Conservation (phyloP, 2,113 vertebrate species). For the Paracanthobrama guichenoti region DNA sequence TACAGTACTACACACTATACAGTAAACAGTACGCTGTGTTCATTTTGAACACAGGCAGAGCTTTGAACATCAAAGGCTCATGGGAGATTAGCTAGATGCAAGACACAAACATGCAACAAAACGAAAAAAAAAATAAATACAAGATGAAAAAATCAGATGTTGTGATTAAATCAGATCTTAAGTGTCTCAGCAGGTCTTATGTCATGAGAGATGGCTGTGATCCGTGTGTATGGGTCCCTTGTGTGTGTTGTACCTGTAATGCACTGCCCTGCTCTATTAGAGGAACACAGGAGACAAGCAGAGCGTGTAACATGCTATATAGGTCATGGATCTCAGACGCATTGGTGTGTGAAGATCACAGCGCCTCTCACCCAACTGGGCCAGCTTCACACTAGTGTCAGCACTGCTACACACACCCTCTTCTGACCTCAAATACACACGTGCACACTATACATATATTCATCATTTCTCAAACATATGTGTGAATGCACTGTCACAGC, state of each 20-base stretch:
- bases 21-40: neutral
- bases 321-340: conserved; percentile 78
- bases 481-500: conserved; percentile 16
- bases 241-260: conserved; percentile 72
- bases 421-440: conserved; percentile 44
- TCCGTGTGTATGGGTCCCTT: conserved; percentile 48
- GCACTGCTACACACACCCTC: conserved; percentile 10
- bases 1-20: neutral
- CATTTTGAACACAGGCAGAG: neutral
- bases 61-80: neutral
- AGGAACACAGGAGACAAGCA: conserved; percentile 69
- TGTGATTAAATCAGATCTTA: conserved; percentile 16
- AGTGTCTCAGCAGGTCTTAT: conserved; percentile 33
- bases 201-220: conserved; percentile 59
- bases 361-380: conserved; percentile 58
- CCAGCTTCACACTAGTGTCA: conserved; percentile 38
- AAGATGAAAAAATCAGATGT: conserved; percentile 13
- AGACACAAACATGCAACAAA: neutral
- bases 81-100: neutral
- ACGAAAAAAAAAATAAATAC: neutral
- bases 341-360: conserved; percentile 78
- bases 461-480: conserved; percentile 36
- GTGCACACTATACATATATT: conserved; percentile 33
- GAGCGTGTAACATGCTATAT: conserved; percentile 77
- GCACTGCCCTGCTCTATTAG: conserved; percentile 68